Base-by-base conservation (phyloP, 2,888 invertebrate genomes). In the Periphyllus acericola region DNA sequence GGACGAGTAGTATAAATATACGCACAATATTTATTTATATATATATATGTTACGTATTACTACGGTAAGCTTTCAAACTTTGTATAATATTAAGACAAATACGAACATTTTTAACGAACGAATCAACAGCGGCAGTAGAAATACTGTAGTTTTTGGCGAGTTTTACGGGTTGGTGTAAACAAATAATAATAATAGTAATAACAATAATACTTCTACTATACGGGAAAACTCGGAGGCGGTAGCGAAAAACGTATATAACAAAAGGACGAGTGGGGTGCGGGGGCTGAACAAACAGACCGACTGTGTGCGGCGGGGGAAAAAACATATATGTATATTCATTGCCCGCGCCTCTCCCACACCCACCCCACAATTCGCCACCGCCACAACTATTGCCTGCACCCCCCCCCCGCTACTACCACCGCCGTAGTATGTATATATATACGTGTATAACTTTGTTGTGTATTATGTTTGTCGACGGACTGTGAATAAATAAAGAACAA, bases 91-190 rank as follows among this genome's bases (percentile, higher is more conserved):
- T 60, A 76, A 84, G 84, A 84, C 84, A 84, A 76, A 84, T 66
- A 84, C 84, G 84, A 83, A 83, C 83, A 40, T 76, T 84, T 84
- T 84, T 84, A 84, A 84, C 84, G 84, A 76, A 84, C 84, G 66
- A 76, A 84, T 84, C 84, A 84, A 84, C 83, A 60, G 55, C 74
- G 76, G 84, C 60, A 29, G 74, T 36, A 25, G 71, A 46, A 83
- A 83, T n/a, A 52, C 82, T 11, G 83, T 84, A 84, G 84, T 76
- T 84, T 84, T 84, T 66, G 76, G 84, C 75, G 84, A 84, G 84
- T 84, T 84, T 84, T 84, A 66, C 84, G 60, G 81, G 75, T 60
- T 21, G 84, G 76, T 76, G 84, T 76, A 76, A 84, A 84, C 84
- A 84, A 84, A 84, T 84, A 84, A 84, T 76, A 76, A 84, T 76